Conservation (phyloP, 1,140 invertebrate species). For the Lepidurus arcticus region DNA sequence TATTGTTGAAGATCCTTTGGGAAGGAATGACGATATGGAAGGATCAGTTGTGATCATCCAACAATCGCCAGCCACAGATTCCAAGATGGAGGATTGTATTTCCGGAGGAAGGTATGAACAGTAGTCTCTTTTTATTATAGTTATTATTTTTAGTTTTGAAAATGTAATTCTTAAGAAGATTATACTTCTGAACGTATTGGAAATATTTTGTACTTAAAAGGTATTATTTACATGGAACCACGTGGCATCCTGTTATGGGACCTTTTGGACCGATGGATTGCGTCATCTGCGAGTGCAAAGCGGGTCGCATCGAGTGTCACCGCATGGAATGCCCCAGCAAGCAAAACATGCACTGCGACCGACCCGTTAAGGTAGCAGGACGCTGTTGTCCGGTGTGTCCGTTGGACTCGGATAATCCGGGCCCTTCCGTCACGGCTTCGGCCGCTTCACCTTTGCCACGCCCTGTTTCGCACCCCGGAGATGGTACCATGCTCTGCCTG, state of each 20-base stretch:
- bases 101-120: constrained; percentile 30
- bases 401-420: constrained; percentile 20
- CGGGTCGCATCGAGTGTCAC: constrained; percentile 42
- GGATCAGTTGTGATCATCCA: constrained; percentile 34
- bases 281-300: constrained; percentile 41
- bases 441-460: constrained; percentile 18
- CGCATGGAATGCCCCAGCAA: constrained; percentile 41
- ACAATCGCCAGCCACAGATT: constrained; percentile 25
- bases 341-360: constrained; percentile 41
- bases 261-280: constrained; percentile 45
- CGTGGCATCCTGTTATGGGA: constrained; percentile 45
- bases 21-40: constrained; percentile 34
- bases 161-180: background rate
- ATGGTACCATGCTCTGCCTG: constrained; percentile 29
- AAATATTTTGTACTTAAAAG: constrained; percentile 24
- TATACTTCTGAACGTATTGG: background rate
- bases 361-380: constrained; percentile 42
- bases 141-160: background rate
- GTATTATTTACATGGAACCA: constrained; percentile 42
- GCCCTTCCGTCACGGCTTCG: background rate
- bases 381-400: constrained; percentile 35
- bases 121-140: no score
- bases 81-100: constrained; percentile 35
- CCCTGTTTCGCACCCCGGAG: background rate
- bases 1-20: constrained; percentile 28